These are phyloP conservation scores for Alouatta palliata DNA, from an alignment of 2,113 vertebrate species.

Conservation along the genomic window DNA sequence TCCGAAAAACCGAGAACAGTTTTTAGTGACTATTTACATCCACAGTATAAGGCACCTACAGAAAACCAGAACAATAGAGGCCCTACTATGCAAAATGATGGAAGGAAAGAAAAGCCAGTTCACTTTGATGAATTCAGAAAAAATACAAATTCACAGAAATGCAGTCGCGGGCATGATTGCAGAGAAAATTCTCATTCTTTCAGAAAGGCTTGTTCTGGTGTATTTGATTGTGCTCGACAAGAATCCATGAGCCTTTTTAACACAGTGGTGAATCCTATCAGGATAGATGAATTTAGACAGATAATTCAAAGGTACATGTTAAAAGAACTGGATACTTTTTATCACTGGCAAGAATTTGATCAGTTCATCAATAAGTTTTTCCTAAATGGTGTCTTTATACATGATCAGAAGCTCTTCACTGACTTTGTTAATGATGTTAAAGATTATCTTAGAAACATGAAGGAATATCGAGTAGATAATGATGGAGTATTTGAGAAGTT, in stretches of 20 bases:
- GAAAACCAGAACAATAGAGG: slow-evolving; percentile 69
- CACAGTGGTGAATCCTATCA: slow-evolving; percentile 88
- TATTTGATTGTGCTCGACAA: slow-evolving; percentile 92
- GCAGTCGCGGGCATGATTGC: slow-evolving; percentile 80
- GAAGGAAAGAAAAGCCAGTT: slow-evolving; percentile 75
- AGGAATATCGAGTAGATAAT: slow-evolving; percentile 87
- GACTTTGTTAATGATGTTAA: slow-evolving; percentile 95
- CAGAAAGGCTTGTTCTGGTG: slow-evolving; percentile 87
- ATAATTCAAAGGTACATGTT: slow-evolving; percentile 93
- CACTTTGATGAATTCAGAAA: slow-evolving; percentile 76
- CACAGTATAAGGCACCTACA: slow-evolving; percentile 61
- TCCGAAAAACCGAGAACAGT: slow-evolving; percentile 80
- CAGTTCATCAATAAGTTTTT: slow-evolving; percentile 93
- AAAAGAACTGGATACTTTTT: slow-evolving; percentile 91
- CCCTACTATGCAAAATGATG: slow-evolving; percentile 76
- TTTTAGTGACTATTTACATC: slow-evolving; percentile 77
- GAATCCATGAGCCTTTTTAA: slow-evolving; percentile 92
- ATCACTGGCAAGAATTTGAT: slow-evolving; percentile 95
- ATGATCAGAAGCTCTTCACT: slow-evolving; percentile 96
- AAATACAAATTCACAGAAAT: slow-evolving; percentile 77
- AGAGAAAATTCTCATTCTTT: slow-evolving; percentile 64
- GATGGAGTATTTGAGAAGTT: slow-evolving; percentile 90
- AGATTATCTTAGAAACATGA: slow-evolving; percentile 92
- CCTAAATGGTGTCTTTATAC: slow-evolving; percentile 93
- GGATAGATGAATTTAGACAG: slow-evolving; percentile 91